Conservation (phyloP, 2,888 invertebrate species). For the Tuberolachnus salignus region DNA sequence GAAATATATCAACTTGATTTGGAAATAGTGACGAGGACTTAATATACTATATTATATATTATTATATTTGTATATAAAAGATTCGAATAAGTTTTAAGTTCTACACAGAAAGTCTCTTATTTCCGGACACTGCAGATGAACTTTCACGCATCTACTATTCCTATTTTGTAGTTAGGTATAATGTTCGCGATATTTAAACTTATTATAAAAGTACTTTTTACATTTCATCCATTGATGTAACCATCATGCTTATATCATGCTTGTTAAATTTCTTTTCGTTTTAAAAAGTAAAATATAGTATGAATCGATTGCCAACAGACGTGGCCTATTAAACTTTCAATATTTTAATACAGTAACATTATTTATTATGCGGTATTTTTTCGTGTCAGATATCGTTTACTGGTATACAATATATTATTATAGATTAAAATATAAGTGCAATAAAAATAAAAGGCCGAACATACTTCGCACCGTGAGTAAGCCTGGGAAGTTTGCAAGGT, state of each 20-base stretch:
- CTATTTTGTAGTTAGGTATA: conserved; percentile 28
- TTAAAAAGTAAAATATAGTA: background rate
- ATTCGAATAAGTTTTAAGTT: conserved; percentile 9
- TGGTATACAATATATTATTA: no score
- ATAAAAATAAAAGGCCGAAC: no score
- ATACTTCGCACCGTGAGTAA: no score
- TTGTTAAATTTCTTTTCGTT: conserved; percentile 13
- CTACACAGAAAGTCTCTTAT: background rate
- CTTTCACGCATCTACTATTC: background rate
- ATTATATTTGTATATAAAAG: conserved; percentile 7
- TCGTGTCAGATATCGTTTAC: no score
- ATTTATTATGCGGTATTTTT: no score
- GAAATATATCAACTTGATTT: background rate
- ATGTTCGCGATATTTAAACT: conserved; percentile 42
- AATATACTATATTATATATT: conserved; percentile 4
- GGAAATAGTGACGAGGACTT: conserved; percentile 1
- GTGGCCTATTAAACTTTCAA: background rate
- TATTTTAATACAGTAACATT: background rate
- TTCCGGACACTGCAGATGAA: background rate
- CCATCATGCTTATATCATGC: background rate
- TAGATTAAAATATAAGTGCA: no score
- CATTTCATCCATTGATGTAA: conserved; percentile 11
- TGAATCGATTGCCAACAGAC: no score
- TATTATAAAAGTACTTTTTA: conserved; percentile 26
- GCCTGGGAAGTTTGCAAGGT: no score